Percentiles rank a stretch among this genome's conserved stretches.
Conservation (phyloP, 2,797 vertebrate species). For the Arremon brunneinucha region DNA sequence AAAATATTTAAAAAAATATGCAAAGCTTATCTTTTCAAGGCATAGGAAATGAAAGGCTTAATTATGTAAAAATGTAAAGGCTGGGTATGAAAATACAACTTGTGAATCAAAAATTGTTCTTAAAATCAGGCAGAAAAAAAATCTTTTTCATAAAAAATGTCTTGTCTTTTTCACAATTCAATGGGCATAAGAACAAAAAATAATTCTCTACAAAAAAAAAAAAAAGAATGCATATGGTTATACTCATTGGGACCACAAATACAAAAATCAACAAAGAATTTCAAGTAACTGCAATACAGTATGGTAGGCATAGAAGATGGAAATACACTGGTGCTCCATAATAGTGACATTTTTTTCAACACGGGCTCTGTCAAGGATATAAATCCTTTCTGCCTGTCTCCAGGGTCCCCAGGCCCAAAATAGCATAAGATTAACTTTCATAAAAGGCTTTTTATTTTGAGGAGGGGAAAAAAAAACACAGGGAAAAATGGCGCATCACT, state of each 20-base stretch:
- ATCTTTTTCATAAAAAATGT: neutral
- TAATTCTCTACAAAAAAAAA: neutral
- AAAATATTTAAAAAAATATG: neutral
- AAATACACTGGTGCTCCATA: neutral
- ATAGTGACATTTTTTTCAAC: neutral
- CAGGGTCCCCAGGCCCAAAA: neutral
- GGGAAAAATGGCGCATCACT: neutral
- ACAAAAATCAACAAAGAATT: neutral
- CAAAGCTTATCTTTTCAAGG: neutral
- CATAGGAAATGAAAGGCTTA: rapidly evolving
- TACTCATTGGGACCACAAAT: neutral
- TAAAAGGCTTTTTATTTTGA: neutral
- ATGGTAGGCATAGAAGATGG: neutral
- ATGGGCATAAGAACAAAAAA: neutral
- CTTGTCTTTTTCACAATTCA: neutral
- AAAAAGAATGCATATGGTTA: neutral
- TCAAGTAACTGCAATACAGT: neutral
- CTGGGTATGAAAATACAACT: neutral
- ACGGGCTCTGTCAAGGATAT: neutral
- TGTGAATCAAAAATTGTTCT: rapidly evolving
- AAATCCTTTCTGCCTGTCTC: neutral
- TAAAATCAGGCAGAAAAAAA: neutral
- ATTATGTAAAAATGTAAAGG: neutral
- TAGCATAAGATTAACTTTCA: neutral
- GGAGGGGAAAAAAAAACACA: neutral